Evolutionary conservation across 23 tunicate species (phyloP), one percentile per base, ranked within the genome.

Genomic region (Styela clava): DNA sequence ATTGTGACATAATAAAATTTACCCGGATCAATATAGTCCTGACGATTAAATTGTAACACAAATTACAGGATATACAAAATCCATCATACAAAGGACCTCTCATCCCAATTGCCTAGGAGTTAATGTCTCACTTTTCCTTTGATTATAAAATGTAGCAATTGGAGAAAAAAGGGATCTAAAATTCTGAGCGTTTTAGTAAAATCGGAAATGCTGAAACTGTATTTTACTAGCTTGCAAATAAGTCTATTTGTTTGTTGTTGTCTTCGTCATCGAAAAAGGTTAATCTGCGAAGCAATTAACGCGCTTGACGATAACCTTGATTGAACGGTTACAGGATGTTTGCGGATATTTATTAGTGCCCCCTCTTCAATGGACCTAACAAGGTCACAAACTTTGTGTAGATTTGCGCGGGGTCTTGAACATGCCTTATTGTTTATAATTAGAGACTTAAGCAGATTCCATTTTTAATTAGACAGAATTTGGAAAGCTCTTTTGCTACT

Each of bases 271-370:
- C 12, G 19, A 76, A 76, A 56, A 51, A 76, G 81, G 81, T 76
- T 76, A 76, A 76, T 76, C 81, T 44, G 81, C 31, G 64, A 24
- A 44, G 81, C 81, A 35, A 76, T 76, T 76, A 76, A 64, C 81
- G 81, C 81, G 81, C 22, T 44, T 44, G 56, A 76, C 21, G 81
- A 64, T 52, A 76, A 76, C 81, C 81, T 76, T 76, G 81, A 76
- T 76, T 76, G 81, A 76, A 76, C 81, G 81, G 69, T 52, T 76
- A 16, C n/a, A 76, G 81, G 81, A 44, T 76, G 81, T 76, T 76
- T 76, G 65, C 81, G 81, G 81, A 44, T 76, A 76, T 76, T 76
- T 76, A 76, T 76, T 76, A 76, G 81, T 76, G 81, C 81, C 67
- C 28, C 65, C 29, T 34, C 37, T 27, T 34, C 77, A 30, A 30